A percentile compares a stretch with the other conserved stretches of the same genome.
phyloP scores from a whole-genome alignment of 2,888 invertebrate genomes.

The Hirtodrosophila trivittata region DNA sequence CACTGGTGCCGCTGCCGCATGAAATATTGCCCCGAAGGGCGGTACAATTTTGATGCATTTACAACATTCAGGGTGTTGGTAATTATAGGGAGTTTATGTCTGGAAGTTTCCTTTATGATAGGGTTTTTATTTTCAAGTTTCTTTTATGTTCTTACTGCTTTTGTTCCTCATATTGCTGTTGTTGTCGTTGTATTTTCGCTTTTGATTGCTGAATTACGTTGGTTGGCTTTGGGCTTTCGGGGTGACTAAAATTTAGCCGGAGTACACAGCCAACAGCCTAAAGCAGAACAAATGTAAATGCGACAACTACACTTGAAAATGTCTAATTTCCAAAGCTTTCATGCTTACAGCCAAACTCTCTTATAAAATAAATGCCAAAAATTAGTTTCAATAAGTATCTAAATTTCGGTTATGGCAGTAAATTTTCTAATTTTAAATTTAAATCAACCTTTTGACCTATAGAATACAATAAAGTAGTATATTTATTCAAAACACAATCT shows the following conservation, averaged over 20 bases:
- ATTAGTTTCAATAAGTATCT: too few relatives aligned
- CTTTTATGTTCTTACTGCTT: constrained; percentile 23
- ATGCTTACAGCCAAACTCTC: too few relatives aligned
- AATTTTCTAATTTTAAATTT: too few relatives aligned
- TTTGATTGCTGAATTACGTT: constrained; percentile 81
- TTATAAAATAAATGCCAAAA: too few relatives aligned
- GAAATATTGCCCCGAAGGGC: constrained; percentile 81
- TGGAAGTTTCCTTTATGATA: constrained; percentile 82
- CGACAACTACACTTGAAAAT: too few relatives aligned
- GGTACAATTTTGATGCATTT: constrained; percentile 83
- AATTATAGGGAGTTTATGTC: constrained; percentile 84
- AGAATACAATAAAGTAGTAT: too few relatives aligned
- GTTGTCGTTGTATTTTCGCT: constrained; percentile 31
- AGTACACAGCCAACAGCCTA: too few relatives aligned
- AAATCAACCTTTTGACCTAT: too few relatives aligned
- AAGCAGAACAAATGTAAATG: too few relatives aligned
- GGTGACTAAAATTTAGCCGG: neutral
- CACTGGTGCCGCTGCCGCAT: constrained; percentile 51
- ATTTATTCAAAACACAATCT: too few relatives aligned
- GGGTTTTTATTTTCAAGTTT: constrained; percentile 54
- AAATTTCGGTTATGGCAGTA: too few relatives aligned
- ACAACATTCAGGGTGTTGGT: constrained; percentile 83
- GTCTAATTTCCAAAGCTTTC: too few relatives aligned
- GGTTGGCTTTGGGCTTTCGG: constrained; percentile 28
- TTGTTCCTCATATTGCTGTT: constrained; percentile 25